phyloP scores from a whole-genome alignment of 1,140 invertebrate genomes.

The Polypedilum vanderplanki region DNA sequence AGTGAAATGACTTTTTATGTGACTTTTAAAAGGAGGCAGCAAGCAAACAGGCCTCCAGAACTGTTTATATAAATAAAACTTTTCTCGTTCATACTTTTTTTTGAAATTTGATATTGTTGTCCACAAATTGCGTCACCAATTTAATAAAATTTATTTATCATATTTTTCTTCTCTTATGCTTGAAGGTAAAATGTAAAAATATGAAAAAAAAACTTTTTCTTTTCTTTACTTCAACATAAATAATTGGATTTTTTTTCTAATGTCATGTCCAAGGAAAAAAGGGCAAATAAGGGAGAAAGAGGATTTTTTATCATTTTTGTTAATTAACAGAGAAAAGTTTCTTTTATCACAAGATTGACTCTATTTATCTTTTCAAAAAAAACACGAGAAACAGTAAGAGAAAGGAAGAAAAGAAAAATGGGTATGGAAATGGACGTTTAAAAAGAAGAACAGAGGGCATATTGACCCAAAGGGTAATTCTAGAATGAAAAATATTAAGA shows the following conservation, averaged over 20 bases:
- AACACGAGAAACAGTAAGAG: background rate
- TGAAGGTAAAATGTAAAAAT: too few relatives aligned
- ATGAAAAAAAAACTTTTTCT: background rate
- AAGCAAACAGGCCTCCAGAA: too few relatives aligned
- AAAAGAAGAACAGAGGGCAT: background rate
- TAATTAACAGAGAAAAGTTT: slow-evolving; percentile 19
- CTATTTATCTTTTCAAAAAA: background rate
- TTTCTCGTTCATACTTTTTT: too few relatives aligned
- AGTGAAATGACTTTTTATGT: background rate
- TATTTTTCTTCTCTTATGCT: too few relatives aligned
- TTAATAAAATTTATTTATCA: too few relatives aligned
- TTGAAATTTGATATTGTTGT: background rate
- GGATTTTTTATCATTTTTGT: background rate
- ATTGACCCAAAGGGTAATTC: background rate
- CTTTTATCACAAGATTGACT: slow-evolving; percentile 18
- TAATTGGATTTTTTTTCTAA: slow-evolving; percentile 14
- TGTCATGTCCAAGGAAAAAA: background rate
- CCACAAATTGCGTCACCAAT: background rate
- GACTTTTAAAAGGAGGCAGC: background rate
- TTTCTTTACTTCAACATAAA: slow-evolving; percentile 8
- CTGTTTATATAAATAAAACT: too few relatives aligned
- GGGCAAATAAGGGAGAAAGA: background rate
- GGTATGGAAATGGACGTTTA: background rate
- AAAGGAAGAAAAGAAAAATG: background rate
- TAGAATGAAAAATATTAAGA: slow-evolving; percentile 3